Evolutionary conservation across 92 coral and sea anemone genomes (phyloP).

Genomic region (Heliopora coerulea): DNA sequence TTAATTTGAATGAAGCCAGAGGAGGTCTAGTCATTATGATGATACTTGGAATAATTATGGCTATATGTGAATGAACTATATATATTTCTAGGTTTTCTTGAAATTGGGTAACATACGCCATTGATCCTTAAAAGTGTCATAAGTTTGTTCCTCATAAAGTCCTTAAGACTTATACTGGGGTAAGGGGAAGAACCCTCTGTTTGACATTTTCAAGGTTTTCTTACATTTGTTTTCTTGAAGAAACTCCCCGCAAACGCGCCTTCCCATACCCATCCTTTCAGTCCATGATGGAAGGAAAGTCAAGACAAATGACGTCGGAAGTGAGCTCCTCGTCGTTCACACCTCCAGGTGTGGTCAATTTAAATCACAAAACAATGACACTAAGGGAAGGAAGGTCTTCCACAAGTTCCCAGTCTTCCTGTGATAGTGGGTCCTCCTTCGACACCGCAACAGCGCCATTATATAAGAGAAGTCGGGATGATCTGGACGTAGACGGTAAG

Average conservation of each 20-base stretch:
- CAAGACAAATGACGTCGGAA: slow-evolving; percentile 25
- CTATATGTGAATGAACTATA: no score
- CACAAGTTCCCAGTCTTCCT: slow-evolving; percentile 38
- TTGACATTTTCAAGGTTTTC: neutral
- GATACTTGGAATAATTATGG: no score
- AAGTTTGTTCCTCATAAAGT: no score
- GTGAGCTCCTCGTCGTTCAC: slow-evolving; percentile 28
- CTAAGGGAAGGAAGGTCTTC: slow-evolving; percentile 38
- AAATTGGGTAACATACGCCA: no score
- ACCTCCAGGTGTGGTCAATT: slow-evolving; percentile 1
- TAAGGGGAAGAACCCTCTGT: no score
- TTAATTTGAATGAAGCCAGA: no score
- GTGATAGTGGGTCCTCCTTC: slow-evolving; percentile 35
- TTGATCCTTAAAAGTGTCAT: no score
- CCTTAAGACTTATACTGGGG: no score
- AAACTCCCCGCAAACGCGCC: slow-evolving; percentile 32
- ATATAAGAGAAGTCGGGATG: slow-evolving; percentile 29
- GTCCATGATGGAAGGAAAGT: slow-evolving; percentile 10
- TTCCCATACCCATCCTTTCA: slow-evolving; percentile 26
- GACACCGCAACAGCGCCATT: slow-evolving; percentile 1
- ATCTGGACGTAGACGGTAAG: slow-evolving; percentile 16
- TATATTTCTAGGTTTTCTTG: slow-evolving; percentile 2
- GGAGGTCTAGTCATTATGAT: no score
- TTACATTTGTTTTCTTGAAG: neutral
- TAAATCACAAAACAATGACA: neutral